Conservation (phyloP, 23 tunicate species). For the Styela clava region DNA sequence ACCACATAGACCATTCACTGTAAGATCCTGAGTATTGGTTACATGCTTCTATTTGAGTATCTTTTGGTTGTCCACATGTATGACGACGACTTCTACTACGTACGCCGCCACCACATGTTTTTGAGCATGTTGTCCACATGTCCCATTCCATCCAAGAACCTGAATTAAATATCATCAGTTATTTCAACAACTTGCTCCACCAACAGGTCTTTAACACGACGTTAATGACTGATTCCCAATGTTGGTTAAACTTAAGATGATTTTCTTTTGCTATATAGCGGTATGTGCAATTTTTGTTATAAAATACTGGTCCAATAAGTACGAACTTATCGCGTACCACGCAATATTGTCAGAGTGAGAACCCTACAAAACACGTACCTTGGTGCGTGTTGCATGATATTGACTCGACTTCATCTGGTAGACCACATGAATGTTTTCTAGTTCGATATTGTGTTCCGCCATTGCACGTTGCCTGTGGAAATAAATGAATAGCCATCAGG, state of each 20-base stretch:
- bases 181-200: no score
- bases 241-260: no score
- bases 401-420: conserved; percentile 39
- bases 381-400: conserved; percentile 49
- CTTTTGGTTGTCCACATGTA: conserved; percentile 52
- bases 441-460: conserved; percentile 67
- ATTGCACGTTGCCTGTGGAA: conserved; percentile 89
- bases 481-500: no score
- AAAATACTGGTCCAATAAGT: no score
- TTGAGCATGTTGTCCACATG: conserved; percentile 74
- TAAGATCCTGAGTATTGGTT: conserved; percentile 26
- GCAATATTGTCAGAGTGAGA: no score
- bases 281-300: no score
- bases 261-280: no score
- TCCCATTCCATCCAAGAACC: conserved; percentile 45
- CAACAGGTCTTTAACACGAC: no score
- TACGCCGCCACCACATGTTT: conserved; percentile 77
- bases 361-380: no score
- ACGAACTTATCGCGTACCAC: no score
- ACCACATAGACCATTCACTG: conserved; percentile 35
- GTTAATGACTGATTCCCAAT: no score
- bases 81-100: conserved; percentile 55
- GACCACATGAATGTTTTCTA: conserved; percentile 67
- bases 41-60: conserved; percentile 28
- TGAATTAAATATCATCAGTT: no score